A percentile compares a stretch with the other conserved stretches of the same genome.
Evolutionary conservation across 1,140 invertebrate species (phyloP).

Genomic region (Melanaphis sacchari): DNA sequence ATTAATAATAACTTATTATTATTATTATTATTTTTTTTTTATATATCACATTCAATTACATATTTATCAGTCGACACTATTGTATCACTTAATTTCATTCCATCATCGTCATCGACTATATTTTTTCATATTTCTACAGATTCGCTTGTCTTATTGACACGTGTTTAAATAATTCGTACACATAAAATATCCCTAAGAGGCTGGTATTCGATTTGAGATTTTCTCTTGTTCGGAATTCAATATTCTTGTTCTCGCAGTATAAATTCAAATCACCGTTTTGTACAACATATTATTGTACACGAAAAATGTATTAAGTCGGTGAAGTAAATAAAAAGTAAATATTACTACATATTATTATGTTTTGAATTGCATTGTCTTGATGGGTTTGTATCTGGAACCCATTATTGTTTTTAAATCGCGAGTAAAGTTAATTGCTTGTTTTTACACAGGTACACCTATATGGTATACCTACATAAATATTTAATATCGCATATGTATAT

Average conservation of each 20-base stretch:
- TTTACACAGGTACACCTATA: not conserved
- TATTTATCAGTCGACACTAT: too few relatives aligned
- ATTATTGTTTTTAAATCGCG: slow-evolving; percentile 28
- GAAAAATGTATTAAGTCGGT: not conserved
- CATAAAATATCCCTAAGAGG: not conserved
- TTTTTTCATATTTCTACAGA: not conserved
- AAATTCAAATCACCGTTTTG: not conserved
- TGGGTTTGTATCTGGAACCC: not conserved
- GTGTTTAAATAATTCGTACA: not conserved
- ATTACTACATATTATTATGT: not conserved
- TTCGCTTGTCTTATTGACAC: not conserved
- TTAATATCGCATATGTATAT: not conserved
- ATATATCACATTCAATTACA: too few relatives aligned
- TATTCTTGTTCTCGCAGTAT: too few relatives aligned
- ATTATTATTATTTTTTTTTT: too few relatives aligned
- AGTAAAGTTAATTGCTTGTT: not conserved
- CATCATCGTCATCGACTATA: not conserved
- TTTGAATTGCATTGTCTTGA: not conserved
- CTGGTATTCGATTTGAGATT: not conserved
- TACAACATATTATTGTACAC: not conserved
- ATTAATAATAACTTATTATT: too few relatives aligned
- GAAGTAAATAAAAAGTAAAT: slow-evolving; percentile 12
- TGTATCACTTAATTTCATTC: not conserved
- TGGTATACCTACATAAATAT: not conserved
- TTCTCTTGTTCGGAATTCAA: not conserved